A percentile compares a stretch with the other conserved stretches of the same genome.
phyloP scores from a whole-genome alignment of 1,140 invertebrate genomes.

The Uloborus diversus region DNA sequence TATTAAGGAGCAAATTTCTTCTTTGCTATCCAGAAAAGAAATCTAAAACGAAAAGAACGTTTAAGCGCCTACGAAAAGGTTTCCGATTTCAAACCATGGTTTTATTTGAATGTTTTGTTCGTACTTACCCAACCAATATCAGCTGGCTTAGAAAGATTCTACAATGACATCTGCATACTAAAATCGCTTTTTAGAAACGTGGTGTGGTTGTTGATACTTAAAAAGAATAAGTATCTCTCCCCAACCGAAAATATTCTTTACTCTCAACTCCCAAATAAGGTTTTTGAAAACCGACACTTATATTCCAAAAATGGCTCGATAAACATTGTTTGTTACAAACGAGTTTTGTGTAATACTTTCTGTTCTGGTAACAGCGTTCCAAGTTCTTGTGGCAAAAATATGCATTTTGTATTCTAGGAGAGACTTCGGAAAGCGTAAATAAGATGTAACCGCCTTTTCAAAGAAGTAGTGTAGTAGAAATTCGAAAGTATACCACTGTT shows the following conservation, averaged over 20 bases:
- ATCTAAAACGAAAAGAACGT: conserved; percentile 12
- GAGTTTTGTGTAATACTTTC: too few relatives aligned
- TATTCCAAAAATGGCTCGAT: not conserved
- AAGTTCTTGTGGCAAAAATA: too few relatives aligned
- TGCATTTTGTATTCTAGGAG: too few relatives aligned
- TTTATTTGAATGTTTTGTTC: conserved; percentile 28
- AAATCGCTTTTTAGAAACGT: conserved; percentile 23
- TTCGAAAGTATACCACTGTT: too few relatives aligned
- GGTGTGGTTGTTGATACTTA: conserved; percentile 24
- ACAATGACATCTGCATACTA: conserved; percentile 48
- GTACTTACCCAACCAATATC: not conserved
- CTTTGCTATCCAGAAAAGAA: not conserved
- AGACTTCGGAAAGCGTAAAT: too few relatives aligned
- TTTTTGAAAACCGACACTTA: not conserved
- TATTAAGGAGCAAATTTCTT: conserved; percentile 16
- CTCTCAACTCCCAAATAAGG: not conserved
- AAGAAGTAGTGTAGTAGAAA: too few relatives aligned
- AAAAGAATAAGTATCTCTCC: not conserved
- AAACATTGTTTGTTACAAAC: not conserved
- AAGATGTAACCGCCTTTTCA: too few relatives aligned
- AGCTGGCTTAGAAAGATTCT: not conserved
- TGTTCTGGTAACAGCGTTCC: too few relatives aligned
- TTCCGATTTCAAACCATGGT: conserved; percentile 14
- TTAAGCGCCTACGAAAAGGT: not conserved
- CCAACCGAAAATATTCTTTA: not conserved